These are phyloP conservation scores for Ypsolopha sequella DNA, from an alignment of 2,888 invertebrate species.

Conservation along the genomic window DNA sequence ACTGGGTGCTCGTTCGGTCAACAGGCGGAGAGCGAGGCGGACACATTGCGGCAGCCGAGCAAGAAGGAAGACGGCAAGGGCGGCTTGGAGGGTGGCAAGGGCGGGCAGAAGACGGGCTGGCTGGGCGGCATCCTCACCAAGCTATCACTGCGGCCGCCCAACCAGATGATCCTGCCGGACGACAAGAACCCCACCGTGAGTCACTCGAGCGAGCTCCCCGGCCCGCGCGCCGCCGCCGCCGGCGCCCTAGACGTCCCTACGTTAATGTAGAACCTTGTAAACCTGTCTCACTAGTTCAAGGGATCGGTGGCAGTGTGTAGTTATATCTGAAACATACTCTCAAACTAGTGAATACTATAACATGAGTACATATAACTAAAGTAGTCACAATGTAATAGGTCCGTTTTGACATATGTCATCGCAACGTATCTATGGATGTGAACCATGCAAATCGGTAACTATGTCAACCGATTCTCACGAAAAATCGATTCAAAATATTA, in stretches of 20 bases:
- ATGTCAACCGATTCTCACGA: no score
- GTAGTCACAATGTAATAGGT: no score
- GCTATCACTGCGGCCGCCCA: constrained; percentile 85
- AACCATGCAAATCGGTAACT: no score
- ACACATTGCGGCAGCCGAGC: background rate
- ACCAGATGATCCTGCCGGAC: constrained; percentile 96
- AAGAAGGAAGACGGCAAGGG: constrained; percentile 7
- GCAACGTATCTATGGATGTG: no score
- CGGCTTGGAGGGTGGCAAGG: constrained; percentile 12
- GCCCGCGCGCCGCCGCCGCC: constrained; percentile 1
- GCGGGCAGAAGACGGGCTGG: constrained; percentile 73
- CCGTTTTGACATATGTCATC: no score
- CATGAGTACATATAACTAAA: no score
- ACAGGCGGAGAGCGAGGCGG: background rate
- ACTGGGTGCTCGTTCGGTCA: background rate
- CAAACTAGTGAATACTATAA: no score
- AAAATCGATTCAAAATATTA: no score
- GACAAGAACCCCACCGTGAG: constrained; percentile 92
- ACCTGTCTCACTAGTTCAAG: no score
- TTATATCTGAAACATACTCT: no score
- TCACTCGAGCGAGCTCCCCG: constrained; percentile 13
- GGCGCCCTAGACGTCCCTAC: constrained; percentile 23
- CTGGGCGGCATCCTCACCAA: constrained; percentile 90
- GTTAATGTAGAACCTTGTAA: constrained; percentile 21
- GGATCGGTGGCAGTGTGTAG: no score